Evolutionary conservation across 1,140 invertebrate genomes (phyloP).

Genomic region (Drosophila cardini): DNA sequence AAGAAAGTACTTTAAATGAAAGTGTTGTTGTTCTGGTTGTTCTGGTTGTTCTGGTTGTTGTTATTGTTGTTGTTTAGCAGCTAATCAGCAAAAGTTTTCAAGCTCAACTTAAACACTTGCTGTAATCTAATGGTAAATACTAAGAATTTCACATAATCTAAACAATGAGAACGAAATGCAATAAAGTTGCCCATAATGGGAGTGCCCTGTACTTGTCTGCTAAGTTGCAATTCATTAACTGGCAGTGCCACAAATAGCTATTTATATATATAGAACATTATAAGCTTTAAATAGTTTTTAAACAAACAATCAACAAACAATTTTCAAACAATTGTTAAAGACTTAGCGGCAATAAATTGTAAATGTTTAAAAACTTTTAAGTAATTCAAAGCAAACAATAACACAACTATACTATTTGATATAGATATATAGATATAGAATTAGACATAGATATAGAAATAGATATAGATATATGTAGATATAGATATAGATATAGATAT

Average conservation of each 20-base stretch:
- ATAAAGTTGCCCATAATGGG: background rate
- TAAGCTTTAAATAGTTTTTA: background rate
- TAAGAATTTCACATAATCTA: constrained; percentile 2
- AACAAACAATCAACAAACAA: background rate
- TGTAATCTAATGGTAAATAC: background rate
- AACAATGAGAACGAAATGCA: background rate
- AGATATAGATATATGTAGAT: no score
- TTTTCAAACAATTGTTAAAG: no score
- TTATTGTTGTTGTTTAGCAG: background rate
- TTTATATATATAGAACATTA: background rate
- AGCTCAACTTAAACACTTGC: constrained; percentile 24
- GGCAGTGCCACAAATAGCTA: background rate
- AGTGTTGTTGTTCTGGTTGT: background rate
- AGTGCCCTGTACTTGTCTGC: background rate
- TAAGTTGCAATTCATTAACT: background rate
- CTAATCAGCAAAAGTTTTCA: constrained; percentile 33
- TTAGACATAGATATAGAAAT: no score
- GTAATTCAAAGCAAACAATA: no score
- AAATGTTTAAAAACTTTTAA: no score
- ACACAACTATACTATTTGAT: background rate
- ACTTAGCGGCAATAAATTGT: no score
- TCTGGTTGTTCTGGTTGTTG: background rate
- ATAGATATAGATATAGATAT: no score
- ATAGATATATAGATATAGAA: no score
- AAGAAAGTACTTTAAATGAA: background rate